phyloP scores from a whole-genome alignment of 2,113 vertebrate genomes.

The Campylorhamphus procurvoides region DNA sequence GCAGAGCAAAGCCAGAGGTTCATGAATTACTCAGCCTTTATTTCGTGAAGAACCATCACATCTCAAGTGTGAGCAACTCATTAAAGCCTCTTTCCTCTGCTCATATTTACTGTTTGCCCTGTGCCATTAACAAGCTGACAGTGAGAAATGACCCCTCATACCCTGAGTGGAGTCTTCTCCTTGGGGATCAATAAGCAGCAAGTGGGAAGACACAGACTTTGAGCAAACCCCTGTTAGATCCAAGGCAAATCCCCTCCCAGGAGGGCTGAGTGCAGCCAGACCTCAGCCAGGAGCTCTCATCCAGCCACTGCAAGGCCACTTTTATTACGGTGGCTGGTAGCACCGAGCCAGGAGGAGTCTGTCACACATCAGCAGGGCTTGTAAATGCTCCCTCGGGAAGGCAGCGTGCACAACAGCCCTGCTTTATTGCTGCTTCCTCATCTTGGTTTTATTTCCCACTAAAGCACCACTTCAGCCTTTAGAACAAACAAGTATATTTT shows the following conservation, averaged over 20 bases:
- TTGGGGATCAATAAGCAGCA: background rate
- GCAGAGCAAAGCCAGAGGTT: background rate
- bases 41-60: background rate
- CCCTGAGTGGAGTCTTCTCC: background rate
- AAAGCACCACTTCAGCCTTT: constrained; percentile 20
- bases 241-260: background rate
- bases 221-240: background rate
- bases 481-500: constrained; percentile 39
- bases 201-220: background rate
- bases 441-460: constrained; percentile 41
- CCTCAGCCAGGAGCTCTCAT: background rate
- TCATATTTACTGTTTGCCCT: background rate
- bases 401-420: background rate
- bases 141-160: background rate
- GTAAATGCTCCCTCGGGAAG: constrained; percentile 18
- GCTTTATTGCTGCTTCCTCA: constrained; percentile 20
- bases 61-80: background rate
- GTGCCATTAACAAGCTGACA: background rate
- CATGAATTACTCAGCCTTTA: background rate
- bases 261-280: background rate
- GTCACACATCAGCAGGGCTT: background rate
- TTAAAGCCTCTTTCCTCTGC: background rate
- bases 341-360: background rate
- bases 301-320: background rate
- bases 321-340: background rate